Conservation (phyloP, 2,888 invertebrate species). For the Prenolepis imparis region DNA sequence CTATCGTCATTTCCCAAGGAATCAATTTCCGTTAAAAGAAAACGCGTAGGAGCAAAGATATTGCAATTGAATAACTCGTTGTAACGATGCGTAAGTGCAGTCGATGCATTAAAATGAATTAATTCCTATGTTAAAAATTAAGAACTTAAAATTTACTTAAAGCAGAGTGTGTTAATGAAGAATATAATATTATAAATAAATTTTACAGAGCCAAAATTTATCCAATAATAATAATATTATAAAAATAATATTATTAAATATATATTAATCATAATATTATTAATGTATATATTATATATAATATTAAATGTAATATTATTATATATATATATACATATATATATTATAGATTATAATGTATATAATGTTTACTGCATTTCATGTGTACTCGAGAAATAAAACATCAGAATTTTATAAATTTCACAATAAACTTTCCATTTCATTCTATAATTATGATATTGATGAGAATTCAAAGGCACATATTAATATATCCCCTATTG, state of each 20-base stretch:
- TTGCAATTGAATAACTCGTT: constrained; percentile 8
- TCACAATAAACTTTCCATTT: background rate
- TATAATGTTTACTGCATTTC: background rate
- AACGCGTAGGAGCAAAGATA: background rate
- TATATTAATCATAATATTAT: background rate
- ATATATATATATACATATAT: too few species aligned
- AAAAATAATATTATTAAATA: background rate
- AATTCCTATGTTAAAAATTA: background rate
- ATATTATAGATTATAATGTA: background rate
- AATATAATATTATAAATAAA: background rate
- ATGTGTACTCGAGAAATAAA: background rate
- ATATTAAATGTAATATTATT: background rate
- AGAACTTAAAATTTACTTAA: background rate
- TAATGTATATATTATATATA: too few species aligned
- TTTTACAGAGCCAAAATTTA: background rate
- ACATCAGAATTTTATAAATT: background rate
- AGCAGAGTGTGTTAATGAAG: background rate
- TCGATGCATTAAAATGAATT: background rate
- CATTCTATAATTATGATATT: background rate
- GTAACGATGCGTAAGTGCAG: background rate
- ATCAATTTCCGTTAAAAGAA: constrained; percentile 37
- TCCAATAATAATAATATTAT: background rate
- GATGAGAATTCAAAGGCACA: constrained; percentile 3
- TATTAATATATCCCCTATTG: constrained; percentile 30
- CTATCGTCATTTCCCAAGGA: constrained; percentile 11